Base-by-base conservation (phyloP, 53 echinoderm and acorn worm species). In the Henricia sp. region DNA sequence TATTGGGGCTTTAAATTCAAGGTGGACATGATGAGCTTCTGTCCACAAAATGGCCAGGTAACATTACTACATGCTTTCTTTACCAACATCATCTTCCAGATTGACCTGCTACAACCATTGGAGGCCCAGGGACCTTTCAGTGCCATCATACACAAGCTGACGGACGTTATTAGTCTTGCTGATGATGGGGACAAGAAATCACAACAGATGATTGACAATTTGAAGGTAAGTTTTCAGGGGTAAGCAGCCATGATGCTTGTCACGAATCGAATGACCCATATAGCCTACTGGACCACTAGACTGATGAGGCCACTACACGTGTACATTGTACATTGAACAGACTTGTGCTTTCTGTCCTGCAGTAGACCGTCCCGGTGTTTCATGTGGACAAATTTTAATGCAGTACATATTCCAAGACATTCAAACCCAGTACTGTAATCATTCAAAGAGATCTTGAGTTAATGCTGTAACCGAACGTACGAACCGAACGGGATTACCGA, bases 111-210 rank as follows among this genome's bases (percentile, higher is more conserved):
- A 12, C 87, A 86, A 37, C 65, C 86, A 2, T 52, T 95, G 39
- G 86, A 76, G 51, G 89, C 91, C 28, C 95, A 95, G 84, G 95
- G 95, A 8, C 95, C 93, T 11, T 95, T 91, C 74, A 89, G 85
- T 28, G 91, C 93, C 63, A 93, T 95, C 82, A 63, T 95, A 38
- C 95, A 95, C 67, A 95, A 95, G 58, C 83, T 93, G 36, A 93
- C 95, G 8, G 95, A 95, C 72, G 93, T 95, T 68, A 43, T 95
- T 3, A 91, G 91, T 27, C 85, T 72, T 48, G 93, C 95, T 53
- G 83, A 75, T 9, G 84, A 95, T 35, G 95, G 95, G n/a, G 95
- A 93, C 54, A 89, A 93, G 67, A 93, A 91, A 62, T 85, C 93
- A 51, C 69, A 85, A 29, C 71, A 74, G 28, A 91, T 93, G 89